These are phyloP conservation scores for Melanostoma mellinum DNA, from an alignment of 2,888 invertebrate species.

Conservation along the genomic window DNA sequence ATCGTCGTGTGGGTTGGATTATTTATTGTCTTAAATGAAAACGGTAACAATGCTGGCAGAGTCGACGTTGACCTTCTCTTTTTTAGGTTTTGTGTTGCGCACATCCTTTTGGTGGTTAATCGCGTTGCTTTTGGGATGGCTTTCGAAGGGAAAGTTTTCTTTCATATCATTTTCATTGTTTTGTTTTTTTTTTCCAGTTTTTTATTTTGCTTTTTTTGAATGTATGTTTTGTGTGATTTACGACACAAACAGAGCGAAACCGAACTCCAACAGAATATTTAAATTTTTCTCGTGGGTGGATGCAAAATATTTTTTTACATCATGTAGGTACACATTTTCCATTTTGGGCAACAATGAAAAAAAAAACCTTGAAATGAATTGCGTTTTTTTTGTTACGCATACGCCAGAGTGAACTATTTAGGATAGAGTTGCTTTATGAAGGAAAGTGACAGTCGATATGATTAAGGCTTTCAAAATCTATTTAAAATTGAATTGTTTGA, in stretches of 20 bases:
- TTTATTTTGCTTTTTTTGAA: neutral
- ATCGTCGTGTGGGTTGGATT: conserved; percentile 58
- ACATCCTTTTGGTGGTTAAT: conserved; percentile 61
- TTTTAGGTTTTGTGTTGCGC: conserved; percentile 44
- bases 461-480: too few relatives aligned
- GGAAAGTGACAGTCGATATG: too few relatives aligned
- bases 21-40: conserved; percentile 55
- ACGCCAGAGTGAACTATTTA: conserved; percentile 19
- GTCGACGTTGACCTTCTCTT: conserved; percentile 51
- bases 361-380: conserved; percentile 7
- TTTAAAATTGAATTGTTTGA: too few relatives aligned
- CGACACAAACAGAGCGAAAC: conserved; percentile 69
- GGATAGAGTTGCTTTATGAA: too few relatives aligned
- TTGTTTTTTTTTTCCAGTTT: conserved; percentile 14
- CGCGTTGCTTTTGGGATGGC: conserved; percentile 35
- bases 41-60: conserved; percentile 47
- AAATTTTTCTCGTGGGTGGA: conserved; percentile 46
- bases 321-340: neutral
- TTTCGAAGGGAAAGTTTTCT: conserved; percentile 72
- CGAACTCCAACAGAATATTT: conserved; percentile 47
- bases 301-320: conserved; percentile 5
- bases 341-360: conserved; percentile 12
- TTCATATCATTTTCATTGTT: conserved; percentile 54
- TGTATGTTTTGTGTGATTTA: conserved; percentile 49
- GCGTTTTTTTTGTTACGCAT: conserved; percentile 1